phyloP scores from a whole-genome alignment of 1,140 invertebrate species.

The Aphelinus atriplicis region DNA sequence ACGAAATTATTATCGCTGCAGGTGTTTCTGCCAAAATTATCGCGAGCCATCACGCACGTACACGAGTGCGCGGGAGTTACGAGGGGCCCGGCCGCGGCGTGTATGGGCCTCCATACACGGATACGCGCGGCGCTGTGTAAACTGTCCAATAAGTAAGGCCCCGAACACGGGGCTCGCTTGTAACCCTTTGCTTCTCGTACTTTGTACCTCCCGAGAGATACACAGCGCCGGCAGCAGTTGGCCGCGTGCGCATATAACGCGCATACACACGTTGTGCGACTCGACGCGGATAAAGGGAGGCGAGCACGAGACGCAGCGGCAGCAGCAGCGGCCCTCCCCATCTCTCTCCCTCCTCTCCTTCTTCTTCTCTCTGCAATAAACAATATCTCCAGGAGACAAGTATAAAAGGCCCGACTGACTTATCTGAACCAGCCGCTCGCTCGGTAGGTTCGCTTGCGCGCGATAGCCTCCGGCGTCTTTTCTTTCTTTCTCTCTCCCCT shows the following conservation, averaged over 20 bases:
- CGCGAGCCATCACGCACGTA: conserved; percentile 10
- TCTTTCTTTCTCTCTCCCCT: too few species aligned
- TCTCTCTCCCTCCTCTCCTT: too few species aligned
- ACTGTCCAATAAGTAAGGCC: conserved; percentile 64
- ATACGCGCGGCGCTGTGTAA: conserved; percentile 56
- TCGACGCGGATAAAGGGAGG: neutral
- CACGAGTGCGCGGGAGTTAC: neutral
- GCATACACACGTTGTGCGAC: too few species aligned
- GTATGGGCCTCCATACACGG: conserved; percentile 33
- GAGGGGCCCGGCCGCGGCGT: neutral
- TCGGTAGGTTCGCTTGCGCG: neutral
- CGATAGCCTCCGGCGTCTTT: too few species aligned
- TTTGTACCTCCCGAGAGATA: conserved; percentile 40
- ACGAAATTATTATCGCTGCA: conserved; percentile 34
- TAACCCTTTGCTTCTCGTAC: conserved; percentile 55
- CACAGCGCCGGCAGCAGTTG: neutral
- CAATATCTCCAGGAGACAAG: conserved; percentile 57
- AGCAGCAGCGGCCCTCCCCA: conserved; percentile 25
- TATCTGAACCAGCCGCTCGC: conserved; percentile 53
- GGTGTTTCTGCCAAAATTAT: conserved; percentile 33
- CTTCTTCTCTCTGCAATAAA: conserved; percentile 49
- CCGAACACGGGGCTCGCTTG: conserved; percentile 51
- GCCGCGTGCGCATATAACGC: neutral
- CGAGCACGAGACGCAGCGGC: conserved; percentile 45
- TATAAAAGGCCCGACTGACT: conserved; percentile 60